Evolutionary conservation across 2,888 invertebrate genomes (phyloP), one percentile per base, ranked within the genome.

Genomic region (Liposcelis brunnea): DNA sequence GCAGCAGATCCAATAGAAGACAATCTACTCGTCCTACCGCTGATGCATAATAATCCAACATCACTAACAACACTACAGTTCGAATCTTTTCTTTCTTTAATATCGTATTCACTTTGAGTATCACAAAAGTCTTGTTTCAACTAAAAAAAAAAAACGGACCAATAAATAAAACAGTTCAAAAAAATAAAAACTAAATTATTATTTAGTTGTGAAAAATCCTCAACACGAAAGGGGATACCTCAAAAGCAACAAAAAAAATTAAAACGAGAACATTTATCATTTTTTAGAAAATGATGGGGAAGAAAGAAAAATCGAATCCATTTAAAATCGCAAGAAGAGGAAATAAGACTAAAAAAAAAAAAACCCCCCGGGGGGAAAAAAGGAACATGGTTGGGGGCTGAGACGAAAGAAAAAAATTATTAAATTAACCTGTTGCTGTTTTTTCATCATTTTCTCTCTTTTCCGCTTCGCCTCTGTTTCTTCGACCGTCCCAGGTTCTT

Each of bases 1-100:
- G 55, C 57, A 1, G 54, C 58, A 4, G 60, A 61, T 47, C 86
- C 86, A 10, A 86, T 80, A 52, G 85, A 85, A 2, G 82, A 82
- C 49, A 83, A 65, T 48, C 87, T 74, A 52, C 84, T 84, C 8
- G 85, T 85, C 54, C 86, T 73, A 8, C 86, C 86, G 44, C 66
- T 65, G 52, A 67, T 67, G 48, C 84, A 72, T 49, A 86, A 65
- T 16, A 80, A 72, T 1, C 77, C 75, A 43, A 80, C 77, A 62
- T 85, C 85, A 18, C 40, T 40, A 6, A 19, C 40, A 1, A 82
- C 50, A 42, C 55, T 55, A 49, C 56, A 55, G 5, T 55, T 53
- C 11, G 58, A 56, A 46, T 58, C 57, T 47, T 57, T 57, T 36
- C 56, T 51, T 34, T 52, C 53, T 19, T 50, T 47, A 36, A 46